Base-by-base conservation (phyloP, 2,113 vertebrate genomes). In the Strix aluco region DNA sequence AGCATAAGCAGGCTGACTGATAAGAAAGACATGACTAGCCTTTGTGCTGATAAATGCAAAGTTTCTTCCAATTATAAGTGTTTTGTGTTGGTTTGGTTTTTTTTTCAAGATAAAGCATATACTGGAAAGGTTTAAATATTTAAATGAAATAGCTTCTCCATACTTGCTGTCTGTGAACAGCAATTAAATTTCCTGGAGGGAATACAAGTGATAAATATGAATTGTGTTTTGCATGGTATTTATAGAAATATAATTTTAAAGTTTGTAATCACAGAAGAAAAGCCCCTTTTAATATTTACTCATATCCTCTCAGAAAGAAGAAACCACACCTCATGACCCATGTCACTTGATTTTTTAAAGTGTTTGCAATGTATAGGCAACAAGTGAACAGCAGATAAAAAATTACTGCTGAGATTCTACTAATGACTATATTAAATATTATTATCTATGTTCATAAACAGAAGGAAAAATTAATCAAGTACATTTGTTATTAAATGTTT, bases 101-200 rank as follows among this genome's bases (percentile, higher is more conserved):
- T 36, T 46, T 49, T 26, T 29, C 29, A 32, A 42, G n/a, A 75
- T 52, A 87, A 80, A 62, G 12, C 42, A 36, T n/a, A 62, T 52
- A 55, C 30, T 46, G 34, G 38, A 88, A 94, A 92, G 19, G 6
- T 87, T 94, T 89, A 67, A 81, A 83, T 94, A 90, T 80, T 97
- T 87, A 93, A 91, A 80, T 94, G 20, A 85, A 80, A 54, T 72
- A 73, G 19, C 47, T 95, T 92, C 55, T 79, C 51, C 17, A 18
- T 38, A 58, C 21, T 71, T 90, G 32, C 7, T 91, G 9, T 95
- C 59, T 86, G 42, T 81, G 67, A 90, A 74, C 46, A 85, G 70
- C 84, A 96, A 90, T 96, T 96, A 54, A 51, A 88, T 90, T 91
- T 91, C 15, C 87, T 94, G 84, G 59, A 11, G 5, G 67, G 34